Percentiles rank a stretch among this genome's conserved stretches.
Conservation (phyloP, 2,888 invertebrate genomes). For the Philopedon plagiatum region DNA sequence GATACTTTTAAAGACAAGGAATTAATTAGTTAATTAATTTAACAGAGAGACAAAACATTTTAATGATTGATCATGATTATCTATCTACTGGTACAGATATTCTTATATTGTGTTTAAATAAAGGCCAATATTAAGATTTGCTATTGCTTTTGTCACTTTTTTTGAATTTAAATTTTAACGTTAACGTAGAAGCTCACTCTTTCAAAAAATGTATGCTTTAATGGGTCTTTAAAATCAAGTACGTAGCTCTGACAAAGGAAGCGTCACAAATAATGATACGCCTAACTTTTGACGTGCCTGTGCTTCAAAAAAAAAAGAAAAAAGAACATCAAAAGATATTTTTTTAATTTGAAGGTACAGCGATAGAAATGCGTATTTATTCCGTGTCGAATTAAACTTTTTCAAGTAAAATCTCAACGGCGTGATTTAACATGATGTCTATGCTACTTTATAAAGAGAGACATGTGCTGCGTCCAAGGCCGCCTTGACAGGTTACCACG, state of each 20-base stretch:
- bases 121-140: neutral
- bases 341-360: neutral
- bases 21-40: too few relatives aligned
- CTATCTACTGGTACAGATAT: too few relatives aligned
- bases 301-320: neutral
- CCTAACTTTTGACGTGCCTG: neutral
- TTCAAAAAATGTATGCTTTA: neutral
- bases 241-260: neutral
- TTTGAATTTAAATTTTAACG: neutral
- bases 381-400: conserved; percentile 31
- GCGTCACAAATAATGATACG: neutral
- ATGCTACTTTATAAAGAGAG: conserved; percentile 40
- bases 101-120: too few relatives aligned
- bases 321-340: neutral
- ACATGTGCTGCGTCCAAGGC: conserved; percentile 58
- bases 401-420: conserved; percentile 25
- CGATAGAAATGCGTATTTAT: conserved; percentile 28
- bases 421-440: conserved; percentile 34
- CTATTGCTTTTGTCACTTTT: neutral
- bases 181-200: neutral
- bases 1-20: too few relatives aligned
- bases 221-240: neutral
- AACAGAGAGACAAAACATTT: too few relatives aligned
- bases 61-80: too few relatives aligned
- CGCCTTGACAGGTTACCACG: conserved; percentile 63